Conservation (phyloP, 2,888 invertebrate species). For the Pherbina coryleti region DNA sequence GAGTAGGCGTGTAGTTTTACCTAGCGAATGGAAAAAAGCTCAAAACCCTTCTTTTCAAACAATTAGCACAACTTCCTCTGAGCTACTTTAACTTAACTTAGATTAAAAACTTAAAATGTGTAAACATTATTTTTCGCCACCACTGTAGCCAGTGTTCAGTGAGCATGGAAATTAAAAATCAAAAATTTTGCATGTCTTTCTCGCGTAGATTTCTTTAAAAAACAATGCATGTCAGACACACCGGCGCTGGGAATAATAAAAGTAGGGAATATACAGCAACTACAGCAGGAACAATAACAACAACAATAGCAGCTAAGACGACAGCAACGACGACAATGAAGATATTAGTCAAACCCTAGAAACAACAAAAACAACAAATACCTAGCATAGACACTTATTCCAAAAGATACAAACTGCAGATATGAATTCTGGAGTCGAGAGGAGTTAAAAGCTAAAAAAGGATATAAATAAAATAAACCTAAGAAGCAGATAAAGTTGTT, state of each 20-base stretch:
- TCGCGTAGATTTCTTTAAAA: not conserved
- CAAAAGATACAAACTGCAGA: conserved; percentile 8
- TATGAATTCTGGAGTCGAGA: not conserved
- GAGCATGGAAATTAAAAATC: not conserved
- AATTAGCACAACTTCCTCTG: too few species aligned
- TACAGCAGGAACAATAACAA: not conserved
- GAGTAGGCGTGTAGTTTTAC: too few species aligned
- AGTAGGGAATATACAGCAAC: not conserved
- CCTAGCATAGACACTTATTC: not conserved
- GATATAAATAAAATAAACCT: not conserved
- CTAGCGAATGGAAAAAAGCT: too few species aligned
- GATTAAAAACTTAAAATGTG: too few species aligned
- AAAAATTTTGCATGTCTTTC: not conserved
- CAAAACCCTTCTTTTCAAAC: too few species aligned
- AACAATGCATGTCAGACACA: conserved; percentile 27
- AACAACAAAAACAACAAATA: not conserved
- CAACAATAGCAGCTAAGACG: not conserved
- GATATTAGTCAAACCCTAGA: not conserved
- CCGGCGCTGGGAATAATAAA: conserved; percentile 11
- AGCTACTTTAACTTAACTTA: too few species aligned
- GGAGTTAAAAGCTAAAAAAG: too few species aligned
- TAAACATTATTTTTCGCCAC: not conserved
- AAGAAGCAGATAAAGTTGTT: conserved; percentile 24
- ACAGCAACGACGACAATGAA: conserved; percentile 4
- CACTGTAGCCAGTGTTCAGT: not conserved